Conservation (phyloP, 2,797 vertebrate genomes). For the Orientallactaga sibirica region DNA sequence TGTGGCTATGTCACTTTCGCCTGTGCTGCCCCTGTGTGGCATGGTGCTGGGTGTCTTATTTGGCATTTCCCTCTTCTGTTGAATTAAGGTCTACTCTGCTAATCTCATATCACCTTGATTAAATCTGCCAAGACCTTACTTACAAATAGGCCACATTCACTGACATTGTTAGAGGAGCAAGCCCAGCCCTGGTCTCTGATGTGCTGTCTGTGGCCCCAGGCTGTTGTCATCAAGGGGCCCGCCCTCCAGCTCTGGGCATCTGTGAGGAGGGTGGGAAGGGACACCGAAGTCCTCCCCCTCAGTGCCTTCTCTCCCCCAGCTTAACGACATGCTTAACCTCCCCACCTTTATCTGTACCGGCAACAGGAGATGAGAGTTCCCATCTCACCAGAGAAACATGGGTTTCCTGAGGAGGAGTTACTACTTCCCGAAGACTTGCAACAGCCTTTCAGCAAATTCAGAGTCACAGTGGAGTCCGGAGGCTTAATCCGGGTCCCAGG, state of each 20-base stretch:
- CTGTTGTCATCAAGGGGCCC: neutral
- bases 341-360: neutral
- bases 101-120: no score
- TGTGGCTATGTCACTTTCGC: accelerated
- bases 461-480: neutral
- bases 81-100: no score
- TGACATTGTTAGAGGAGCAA: neutral
- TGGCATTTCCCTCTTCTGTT: neutral
- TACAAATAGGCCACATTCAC: neutral
- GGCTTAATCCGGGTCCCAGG: neutral
- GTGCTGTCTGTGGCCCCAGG: neutral
- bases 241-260: accelerated
- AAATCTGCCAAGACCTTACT: neutral
- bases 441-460: neutral
- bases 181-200: neutral
- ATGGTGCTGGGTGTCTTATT: accelerated
- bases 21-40: accelerated
- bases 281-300: no score
- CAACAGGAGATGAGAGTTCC: neutral
- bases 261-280: accelerated
- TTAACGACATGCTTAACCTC: neutral
- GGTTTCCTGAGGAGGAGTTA: accelerated
- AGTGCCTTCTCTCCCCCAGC: neutral
- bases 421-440: neutral
- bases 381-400: neutral